Base-by-base conservation (phyloP, 2,888 invertebrate genomes). In the Parelbella ahira region DNA sequence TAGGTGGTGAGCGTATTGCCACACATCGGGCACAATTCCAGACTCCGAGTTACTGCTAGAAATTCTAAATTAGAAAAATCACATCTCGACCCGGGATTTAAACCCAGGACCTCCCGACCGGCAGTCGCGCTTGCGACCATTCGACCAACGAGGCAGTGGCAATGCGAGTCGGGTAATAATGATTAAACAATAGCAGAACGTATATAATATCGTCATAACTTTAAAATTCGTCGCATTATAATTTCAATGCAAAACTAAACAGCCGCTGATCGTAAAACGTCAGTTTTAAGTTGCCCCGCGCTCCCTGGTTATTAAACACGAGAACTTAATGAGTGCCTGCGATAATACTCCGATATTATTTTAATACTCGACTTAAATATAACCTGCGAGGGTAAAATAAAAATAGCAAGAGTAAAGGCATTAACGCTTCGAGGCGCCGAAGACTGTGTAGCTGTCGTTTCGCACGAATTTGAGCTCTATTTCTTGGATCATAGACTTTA, bases 341-440 rank as follows among this genome's bases (percentile, higher is more conserved):
- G 57, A 60, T 66, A 67, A 64, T 68, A 64, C 63, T 63, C 61
- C 49, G 62, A 63, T 64, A 68, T 68, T 64, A 68, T 68, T 63
- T 60, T 62, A 61, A 54, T 47, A 53, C 42, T 47, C 28, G 37
- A 21, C 46, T 48, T 54, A 58, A 55, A 56, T 60, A 63, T 65
- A 56, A 55, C 49, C 50, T 51, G 39, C 39, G 39, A 47, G 44
- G 37, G 29, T n/a, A 51, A 56, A 56, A 50, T 45, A 54, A 60
- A 55, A 59, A 51, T 47, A 52, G 44, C 44, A 50, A 46, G 49
- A 44, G 51, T 19, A n/a, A 50, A 48, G 36, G 47, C 33, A 44
- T 49, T 49, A 43, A 37, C 47, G 45, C 49, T 47, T 45, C 43
- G 37, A 37, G 41, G 39, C 36, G 47, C 42, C 33, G 28, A 32